phyloP scores from a whole-genome alignment of 2,113 vertebrate genomes.

The Sander vitreus region DNA sequence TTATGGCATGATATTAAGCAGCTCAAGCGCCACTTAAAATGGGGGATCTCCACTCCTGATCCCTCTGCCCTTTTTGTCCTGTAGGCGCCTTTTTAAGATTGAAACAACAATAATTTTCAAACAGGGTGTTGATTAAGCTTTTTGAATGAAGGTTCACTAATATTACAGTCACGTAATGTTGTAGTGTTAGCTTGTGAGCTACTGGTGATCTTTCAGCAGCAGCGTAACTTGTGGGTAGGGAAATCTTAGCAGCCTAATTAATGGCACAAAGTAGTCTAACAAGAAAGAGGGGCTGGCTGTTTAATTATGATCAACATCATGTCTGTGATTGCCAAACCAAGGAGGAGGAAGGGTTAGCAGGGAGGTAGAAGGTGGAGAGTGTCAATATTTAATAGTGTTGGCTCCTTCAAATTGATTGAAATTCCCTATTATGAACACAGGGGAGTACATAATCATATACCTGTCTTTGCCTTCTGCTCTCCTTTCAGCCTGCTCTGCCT shows the following conservation, averaged over 20 bases:
- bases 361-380: slow-evolving; percentile 57
- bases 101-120: background rate
- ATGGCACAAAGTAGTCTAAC: slow-evolving; percentile 16
- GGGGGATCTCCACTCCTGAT: too few relatives aligned
- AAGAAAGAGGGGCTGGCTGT: slow-evolving; percentile 50
- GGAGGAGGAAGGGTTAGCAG: slow-evolving; percentile 65
- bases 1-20: slow-evolving; percentile 12
- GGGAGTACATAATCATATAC: slow-evolving; percentile 58
- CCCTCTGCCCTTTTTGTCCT: background rate
- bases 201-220: slow-evolving; percentile 9
- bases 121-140: background rate
- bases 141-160: background rate
- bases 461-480: slow-evolving; percentile 43
- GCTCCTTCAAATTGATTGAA: slow-evolving; percentile 71
- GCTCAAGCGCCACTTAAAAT: slow-evolving; percentile 32
- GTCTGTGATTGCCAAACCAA: slow-evolving; percentile 63
- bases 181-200: background rate
- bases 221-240: background rate
- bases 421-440: slow-evolving; percentile 66
- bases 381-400: slow-evolving; percentile 82
- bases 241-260: slow-evolving; percentile 19
- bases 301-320: slow-evolving; percentile 88
- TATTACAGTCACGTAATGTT: background rate
- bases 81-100: background rate
- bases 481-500: slow-evolving; percentile 35